Conservation (phyloP, 2,888 invertebrate species). For the Octonoba sinensis region DNA sequence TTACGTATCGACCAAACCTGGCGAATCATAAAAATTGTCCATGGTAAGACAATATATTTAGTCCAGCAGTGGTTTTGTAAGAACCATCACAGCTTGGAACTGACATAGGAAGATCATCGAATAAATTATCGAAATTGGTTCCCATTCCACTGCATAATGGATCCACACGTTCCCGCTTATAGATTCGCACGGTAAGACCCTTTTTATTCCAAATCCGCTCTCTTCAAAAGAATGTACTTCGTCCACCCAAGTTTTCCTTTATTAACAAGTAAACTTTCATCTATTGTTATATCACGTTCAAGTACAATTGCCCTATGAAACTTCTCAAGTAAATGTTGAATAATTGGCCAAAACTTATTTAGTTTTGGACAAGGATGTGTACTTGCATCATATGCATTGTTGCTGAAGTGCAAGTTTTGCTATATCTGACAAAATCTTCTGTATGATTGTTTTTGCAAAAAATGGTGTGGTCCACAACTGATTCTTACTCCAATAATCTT, state of each 20-base stretch:
- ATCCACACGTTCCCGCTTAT: constrained; percentile 31
- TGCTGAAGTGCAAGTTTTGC: constrained; percentile 9
- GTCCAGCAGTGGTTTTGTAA: constrained; percentile 38
- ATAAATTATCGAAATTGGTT: constrained; percentile 13
- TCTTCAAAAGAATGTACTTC: not conserved
- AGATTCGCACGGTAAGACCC: not conserved
- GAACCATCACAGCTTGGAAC: constrained; percentile 11
- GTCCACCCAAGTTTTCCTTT: not conserved
- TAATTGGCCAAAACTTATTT: no score
- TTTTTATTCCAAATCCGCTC: constrained; percentile 3
- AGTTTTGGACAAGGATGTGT: not conserved
- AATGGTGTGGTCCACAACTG: not conserved
- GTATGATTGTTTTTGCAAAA: constrained; percentile 1
- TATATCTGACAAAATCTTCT: constrained; percentile 1
- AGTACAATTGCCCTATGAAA: not conserved
- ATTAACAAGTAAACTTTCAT: constrained; percentile 5
- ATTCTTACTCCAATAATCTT: not conserved
- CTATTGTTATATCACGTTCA: not conserved
- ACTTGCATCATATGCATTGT: not conserved
- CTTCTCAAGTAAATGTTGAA: not conserved
- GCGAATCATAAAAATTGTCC: constrained; percentile 39
- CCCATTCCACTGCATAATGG: constrained; percentile 16
- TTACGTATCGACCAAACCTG: constrained; percentile 34
- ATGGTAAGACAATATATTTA: constrained; percentile 27
- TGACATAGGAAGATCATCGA: constrained; percentile 20